Percentiles rank a stretch among this genome's conserved stretches.
These are phyloP conservation scores for Fragum whitleyi DNA, from an alignment of 2,888 invertebrate species.

Conservation along the genomic window DNA sequence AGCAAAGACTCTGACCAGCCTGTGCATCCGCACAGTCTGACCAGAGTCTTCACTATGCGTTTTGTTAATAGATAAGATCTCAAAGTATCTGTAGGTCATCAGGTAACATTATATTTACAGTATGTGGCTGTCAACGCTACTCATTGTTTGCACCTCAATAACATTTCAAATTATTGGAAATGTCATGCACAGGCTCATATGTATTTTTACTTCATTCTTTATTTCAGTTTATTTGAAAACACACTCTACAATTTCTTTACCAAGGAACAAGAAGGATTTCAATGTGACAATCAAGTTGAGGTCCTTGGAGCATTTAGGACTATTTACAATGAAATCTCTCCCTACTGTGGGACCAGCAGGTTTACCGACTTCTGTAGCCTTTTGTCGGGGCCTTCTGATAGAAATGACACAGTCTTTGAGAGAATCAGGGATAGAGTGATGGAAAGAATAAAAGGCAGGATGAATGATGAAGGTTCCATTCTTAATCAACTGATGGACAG, in stretches of 20 bases:
- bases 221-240: slow-evolving; percentile 22
- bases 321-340: slow-evolving; percentile 12
- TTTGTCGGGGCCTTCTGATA: neutral
- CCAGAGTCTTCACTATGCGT: too few species aligned
- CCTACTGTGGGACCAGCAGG: slow-evolving; percentile 5
- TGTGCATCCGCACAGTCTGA: too few species aligned
- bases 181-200: too few species aligned
- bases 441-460: slow-evolving; percentile 5
- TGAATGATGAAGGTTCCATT: neutral
- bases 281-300: slow-evolving; percentile 6
- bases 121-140: too few species aligned
- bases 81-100: too few species aligned
- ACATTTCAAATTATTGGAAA: too few species aligned
- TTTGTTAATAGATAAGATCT: too few species aligned
- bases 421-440: slow-evolving; percentile 9
- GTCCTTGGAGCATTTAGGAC: neutral
- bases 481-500: slow-evolving; percentile 8
- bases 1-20: too few species aligned
- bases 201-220: neutral
- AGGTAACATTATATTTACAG: too few species aligned
- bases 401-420: slow-evolving; percentile 11
- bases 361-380: slow-evolving; percentile 8
- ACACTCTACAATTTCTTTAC: slow-evolving; percentile 1
- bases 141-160: too few species aligned
- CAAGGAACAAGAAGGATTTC: slow-evolving; percentile 20